Conservation (phyloP, 2,888 invertebrate species). For the Dicranocentrus wangi region DNA sequence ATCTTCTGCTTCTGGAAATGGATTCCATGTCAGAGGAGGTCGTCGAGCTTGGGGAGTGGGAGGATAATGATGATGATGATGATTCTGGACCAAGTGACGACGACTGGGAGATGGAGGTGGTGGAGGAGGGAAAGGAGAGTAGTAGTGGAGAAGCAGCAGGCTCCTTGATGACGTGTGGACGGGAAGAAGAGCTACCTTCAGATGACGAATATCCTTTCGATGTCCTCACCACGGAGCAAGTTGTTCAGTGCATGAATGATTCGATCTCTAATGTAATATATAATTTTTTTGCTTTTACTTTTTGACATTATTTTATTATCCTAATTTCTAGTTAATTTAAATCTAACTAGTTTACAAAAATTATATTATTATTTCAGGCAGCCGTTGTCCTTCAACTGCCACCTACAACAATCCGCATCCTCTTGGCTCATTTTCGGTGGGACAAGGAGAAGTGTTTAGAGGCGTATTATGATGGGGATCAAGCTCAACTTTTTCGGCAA, state of each 20-base stretch:
- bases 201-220: conserved; percentile 94
- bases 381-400: conserved; percentile 80
- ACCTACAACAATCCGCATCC: conserved; percentile 90
- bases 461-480: conserved; percentile 81
- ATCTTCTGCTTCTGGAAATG: no score
- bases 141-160: no score
- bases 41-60: no score
- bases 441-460: conserved; percentile 99
- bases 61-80: no score
- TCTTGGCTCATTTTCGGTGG: conserved; percentile 98
- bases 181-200: conserved; percentile 83
- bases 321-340: no score
- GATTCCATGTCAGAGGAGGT: no score
- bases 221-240: conserved; percentile 95
- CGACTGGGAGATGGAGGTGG: no score
- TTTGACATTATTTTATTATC: no score
- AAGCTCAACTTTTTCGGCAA: conserved; percentile 92
- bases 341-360: not conserved
- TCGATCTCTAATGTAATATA: conserved; percentile 93
- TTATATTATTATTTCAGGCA: conserved; percentile 17
- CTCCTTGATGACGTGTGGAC: no score
- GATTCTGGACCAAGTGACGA: no score
- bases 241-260: conserved; percentile 97
- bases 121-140: no score
- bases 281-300: not conserved